Evolutionary conservation across 2,888 invertebrate species (phyloP), one percentile per base, ranked within the genome.

Genomic region (Anticlea derivata): DNA sequence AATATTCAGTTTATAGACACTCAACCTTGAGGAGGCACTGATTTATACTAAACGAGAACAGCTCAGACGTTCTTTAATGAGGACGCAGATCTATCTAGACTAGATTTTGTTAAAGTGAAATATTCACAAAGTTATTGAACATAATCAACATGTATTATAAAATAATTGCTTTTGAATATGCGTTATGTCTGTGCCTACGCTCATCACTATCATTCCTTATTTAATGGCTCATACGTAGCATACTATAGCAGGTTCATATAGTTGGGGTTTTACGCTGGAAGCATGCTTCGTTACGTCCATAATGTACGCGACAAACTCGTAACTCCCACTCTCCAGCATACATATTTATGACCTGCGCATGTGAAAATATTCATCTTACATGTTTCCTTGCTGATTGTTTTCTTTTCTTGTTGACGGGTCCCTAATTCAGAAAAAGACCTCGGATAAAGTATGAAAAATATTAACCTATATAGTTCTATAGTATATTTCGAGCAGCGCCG

Each of bases 1-100:
- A 83, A 83, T 83, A 83, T 83, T 83, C 83, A 82, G 75, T 75
- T 71, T 72, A 77, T 68, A 68, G 75, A 73, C 74, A 74, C 75
- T 75, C 71, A 60, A 53, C 66, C 68, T 77, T 73, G 70, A 70
- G 68, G 72, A 73, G 66, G 68, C 65, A 63, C 68, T 76, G 74
- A 78, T 75, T 74, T 75, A 73, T 35, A 39, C 66, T 65, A 55
- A 63, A 65, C 62, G 54, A 52, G 52, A 58, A 60, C 55, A 31
- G 55, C 54, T 55, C 58, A 65, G 69, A 38, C 17, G 20, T 27
- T 27, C 26, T 0, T 7, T 40, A 40, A 30, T 30, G 30, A 40
- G 7, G n/a, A 23, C 22, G 11, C 6, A 2, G 30, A 12, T 40
- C 12, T 29, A 22, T 29, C 13, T 22, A 6, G 40, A 40, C 4